Evolutionary conservation across 92 coral and sea anemone species (phyloP).

Genomic region (Epizoanthus stellaris): DNA sequence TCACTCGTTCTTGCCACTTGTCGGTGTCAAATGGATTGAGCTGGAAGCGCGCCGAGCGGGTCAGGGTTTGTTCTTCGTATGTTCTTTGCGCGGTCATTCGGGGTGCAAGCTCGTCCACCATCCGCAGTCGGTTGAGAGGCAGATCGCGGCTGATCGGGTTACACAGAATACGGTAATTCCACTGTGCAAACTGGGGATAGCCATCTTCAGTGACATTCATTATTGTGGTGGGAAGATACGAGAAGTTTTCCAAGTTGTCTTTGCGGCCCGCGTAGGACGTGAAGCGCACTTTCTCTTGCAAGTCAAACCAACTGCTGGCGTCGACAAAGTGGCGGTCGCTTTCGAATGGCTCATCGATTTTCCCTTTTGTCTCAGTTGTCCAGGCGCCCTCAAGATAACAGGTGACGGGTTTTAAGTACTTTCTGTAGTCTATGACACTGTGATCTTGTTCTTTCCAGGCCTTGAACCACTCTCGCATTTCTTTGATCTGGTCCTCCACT

Average conservation of each 20-base stretch:
- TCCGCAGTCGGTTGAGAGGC: slow-evolving; percentile 76
- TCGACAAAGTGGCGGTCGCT: slow-evolving; percentile 95
- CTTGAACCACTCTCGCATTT: slow-evolving; percentile 97
- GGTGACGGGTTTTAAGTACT: slow-evolving; percentile 84
- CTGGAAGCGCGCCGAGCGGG: slow-evolving; percentile 76
- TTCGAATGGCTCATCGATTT: slow-evolving; percentile 91
- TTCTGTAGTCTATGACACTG: slow-evolving; percentile 82
- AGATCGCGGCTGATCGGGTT: slow-evolving; percentile 69
- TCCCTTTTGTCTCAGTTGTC: slow-evolving; percentile 72
- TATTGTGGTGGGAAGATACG: slow-evolving; percentile 88
- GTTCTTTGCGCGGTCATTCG: slow-evolving; percentile 58
- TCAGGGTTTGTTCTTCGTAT: slow-evolving; percentile 35
- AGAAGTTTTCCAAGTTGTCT: slow-evolving; percentile 93
- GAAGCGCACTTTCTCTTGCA: slow-evolving; percentile 94
- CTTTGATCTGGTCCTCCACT: slow-evolving; percentile 70
- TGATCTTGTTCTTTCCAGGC: slow-evolving; percentile 85
- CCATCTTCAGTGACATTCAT: slow-evolving; percentile 80
- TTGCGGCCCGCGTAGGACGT: slow-evolving; percentile 95
- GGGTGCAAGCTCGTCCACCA: slow-evolving; percentile 67
- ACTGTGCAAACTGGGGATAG: slow-evolving; percentile 78
- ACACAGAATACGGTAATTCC: slow-evolving; percentile 84
- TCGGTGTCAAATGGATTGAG: slow-evolving; percentile 69
- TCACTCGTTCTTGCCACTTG: slow-evolving; percentile 28
- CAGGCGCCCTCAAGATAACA: slow-evolving; percentile 94
- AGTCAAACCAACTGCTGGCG: slow-evolving; percentile 88